Conservation (phyloP, 2,113 vertebrate species). For the Muntiacus muntjak region DNA sequence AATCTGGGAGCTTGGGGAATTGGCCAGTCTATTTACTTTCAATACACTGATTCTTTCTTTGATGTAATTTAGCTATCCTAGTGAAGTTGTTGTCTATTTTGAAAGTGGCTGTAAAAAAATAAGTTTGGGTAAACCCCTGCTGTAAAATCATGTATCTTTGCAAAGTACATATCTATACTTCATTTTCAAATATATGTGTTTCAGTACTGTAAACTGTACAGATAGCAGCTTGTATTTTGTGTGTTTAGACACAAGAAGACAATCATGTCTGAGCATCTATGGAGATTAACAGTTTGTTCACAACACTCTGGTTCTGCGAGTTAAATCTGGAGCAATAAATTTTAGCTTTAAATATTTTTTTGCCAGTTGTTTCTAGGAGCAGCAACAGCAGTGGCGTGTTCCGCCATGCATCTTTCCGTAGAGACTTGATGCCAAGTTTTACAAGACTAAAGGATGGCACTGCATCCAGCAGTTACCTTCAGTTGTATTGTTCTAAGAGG, state of each 20-base stretch:
- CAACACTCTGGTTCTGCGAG: conserved; percentile 82
- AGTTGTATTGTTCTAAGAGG: conserved; percentile 65
- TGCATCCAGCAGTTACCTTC: conserved; percentile 68
- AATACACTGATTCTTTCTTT: conserved; percentile 82
- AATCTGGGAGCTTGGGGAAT: conserved; percentile 88
- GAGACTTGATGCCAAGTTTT: conserved; percentile 77
- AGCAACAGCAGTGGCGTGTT: conserved; percentile 71
- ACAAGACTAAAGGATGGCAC: conserved; percentile 66
- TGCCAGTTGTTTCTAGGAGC: conserved; percentile 82
- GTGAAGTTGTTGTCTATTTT: conserved; percentile 90
- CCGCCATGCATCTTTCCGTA: conserved; percentile 74
- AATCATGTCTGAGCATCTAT: conserved; percentile 93
- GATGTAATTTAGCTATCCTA: conserved; percentile 87
- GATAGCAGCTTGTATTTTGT: conserved; percentile 91
- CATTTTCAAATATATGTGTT: conserved; percentile 97
- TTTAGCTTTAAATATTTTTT: conserved; percentile 87
- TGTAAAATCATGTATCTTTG: conserved; percentile 99
- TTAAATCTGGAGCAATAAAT: conserved; percentile 96
- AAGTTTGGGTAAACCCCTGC: conserved; percentile 88
- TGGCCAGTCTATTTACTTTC: conserved; percentile 84
- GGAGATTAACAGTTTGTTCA: conserved; percentile 85
- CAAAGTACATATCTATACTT: conserved; percentile 98
- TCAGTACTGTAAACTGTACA: conserved; percentile 96
- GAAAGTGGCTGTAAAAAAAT: conserved; percentile 86
- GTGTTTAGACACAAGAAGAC: conserved; percentile 97